phyloP scores from a whole-genome alignment of 2,888 invertebrate species.

The Mesoligia furuncula region DNA sequence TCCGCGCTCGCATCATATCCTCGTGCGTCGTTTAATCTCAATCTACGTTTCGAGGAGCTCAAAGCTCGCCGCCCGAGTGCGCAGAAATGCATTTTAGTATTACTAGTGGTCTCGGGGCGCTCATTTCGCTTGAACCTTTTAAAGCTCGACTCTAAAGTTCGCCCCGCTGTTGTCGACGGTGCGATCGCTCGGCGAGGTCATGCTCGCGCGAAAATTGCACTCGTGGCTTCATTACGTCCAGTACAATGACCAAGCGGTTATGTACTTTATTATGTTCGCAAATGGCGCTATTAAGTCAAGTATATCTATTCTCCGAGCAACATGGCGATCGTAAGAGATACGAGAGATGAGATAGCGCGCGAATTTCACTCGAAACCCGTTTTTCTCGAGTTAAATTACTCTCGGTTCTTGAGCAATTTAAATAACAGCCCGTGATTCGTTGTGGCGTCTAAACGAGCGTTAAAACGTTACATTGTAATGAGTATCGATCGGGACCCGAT shows the following conservation, averaged over 20 bases:
- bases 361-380: slow-evolving; percentile 80
- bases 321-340: slow-evolving; percentile 72
- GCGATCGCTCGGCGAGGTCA: slow-evolving; percentile 71
- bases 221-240: slow-evolving; percentile 79
- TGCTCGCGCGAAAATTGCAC: slow-evolving; percentile 80
- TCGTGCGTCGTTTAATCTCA: slow-evolving; percentile 72
- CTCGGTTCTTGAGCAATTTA: slow-evolving; percentile 80
- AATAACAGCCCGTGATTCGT: slow-evolving; percentile 81
- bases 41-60: slow-evolving; percentile 80
- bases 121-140: slow-evolving; percentile 80
- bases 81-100: slow-evolving; percentile 85
- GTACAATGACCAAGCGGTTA: slow-evolving; percentile 77
- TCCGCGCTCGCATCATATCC: slow-evolving; percentile 58
- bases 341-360: slow-evolving; percentile 77
- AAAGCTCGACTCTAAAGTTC: slow-evolving; percentile 65
- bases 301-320: slow-evolving; percentile 68
- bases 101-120: slow-evolving; percentile 78
- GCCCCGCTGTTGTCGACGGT: slow-evolving; percentile 66
- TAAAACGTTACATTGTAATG: slow-evolving; percentile 80
- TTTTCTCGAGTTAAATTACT: slow-evolving; percentile 79
- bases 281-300: slow-evolving; percentile 72
- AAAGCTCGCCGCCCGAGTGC: slow-evolving; percentile 83
- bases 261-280: slow-evolving; percentile 72
- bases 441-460: slow-evolving; percentile 77
- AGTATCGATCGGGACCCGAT: slow-evolving; percentile 73